Base-by-base conservation (phyloP, 2,113 vertebrate species). In the Paralichthys olivaceus region DNA sequence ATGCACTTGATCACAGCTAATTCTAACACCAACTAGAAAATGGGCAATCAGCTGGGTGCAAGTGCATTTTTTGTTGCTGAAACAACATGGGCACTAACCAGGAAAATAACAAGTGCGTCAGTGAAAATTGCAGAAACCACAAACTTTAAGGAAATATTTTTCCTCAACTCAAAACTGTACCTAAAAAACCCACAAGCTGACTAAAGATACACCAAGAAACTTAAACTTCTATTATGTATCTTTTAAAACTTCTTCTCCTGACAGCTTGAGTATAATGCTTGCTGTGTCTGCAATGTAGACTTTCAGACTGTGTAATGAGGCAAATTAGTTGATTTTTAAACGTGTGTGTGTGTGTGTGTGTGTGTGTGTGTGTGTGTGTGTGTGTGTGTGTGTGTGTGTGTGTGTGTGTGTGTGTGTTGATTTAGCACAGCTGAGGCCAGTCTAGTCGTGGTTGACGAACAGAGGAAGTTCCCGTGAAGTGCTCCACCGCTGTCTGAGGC, bases 391-490 rank as follows among this genome's bases (percentile, higher is more conserved):
- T 5, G 14, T 43, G 34, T 40, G 62, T 70, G 70, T 68, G 28
- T 71, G 51, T 58, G 59, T 4, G 9, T 49, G 25, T 34, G 66
- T 57, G 22, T 72, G 43, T 78, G 60, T 62, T 69, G 69, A 79
- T 67, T 54, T 72, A 60, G 84, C n/a, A 14, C 26, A 79, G 61
- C 68, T 66, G 72, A 84, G 73, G 54, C 58, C 28, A 69, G 84
- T 89, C 91, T 90, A 86, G 84, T 71, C 47, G 69, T 69, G 85
- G 85, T 86, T 86, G 55, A 77, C 63, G 51, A 87, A 86, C 66
- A 90, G 81, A 89, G 89, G 91, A 93, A 92, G 81, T 90, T 79
- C 75, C 81, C 14, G 7, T 62, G 62, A 88, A 81, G 77, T 72
- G 75, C 66, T 80, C 29, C 57, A 83, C 82, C 79, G 7, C 83